Evolutionary conservation across 2,113 vertebrate genomes (phyloP).

Genomic region (Sinocyclocheilus anshuiensis): DNA sequence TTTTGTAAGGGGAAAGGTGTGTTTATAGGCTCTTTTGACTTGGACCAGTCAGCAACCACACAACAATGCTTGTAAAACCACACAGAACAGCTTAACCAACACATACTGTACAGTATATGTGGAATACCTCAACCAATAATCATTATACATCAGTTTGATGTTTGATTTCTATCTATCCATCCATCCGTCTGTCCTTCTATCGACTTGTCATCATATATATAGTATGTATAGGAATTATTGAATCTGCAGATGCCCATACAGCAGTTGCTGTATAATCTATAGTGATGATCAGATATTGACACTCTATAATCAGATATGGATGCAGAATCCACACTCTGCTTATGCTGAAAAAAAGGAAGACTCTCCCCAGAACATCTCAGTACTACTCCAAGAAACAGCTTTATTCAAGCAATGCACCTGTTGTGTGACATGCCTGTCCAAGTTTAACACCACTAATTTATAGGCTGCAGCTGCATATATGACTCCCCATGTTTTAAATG

Average conservation of each 20-base stretch:
- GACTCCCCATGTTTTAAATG: constrained; percentile 61
- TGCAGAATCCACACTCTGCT: not conserved
- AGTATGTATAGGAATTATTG: not conserved
- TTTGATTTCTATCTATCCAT: not conserved
- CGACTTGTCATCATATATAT: no score
- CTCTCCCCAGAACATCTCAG: not conserved
- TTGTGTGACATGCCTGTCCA: constrained; percentile 66
- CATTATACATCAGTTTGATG: no score
- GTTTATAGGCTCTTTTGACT: no score
- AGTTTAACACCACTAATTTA: constrained; percentile 73
- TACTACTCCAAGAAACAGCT: constrained; percentile 39
- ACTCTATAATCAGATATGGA: not conserved
- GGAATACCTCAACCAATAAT: no score
- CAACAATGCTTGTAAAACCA: no score
- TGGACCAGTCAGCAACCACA: no score
- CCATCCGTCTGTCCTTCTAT: no score
- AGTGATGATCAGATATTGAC: constrained; percentile 1
- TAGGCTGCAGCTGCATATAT: constrained; percentile 70
- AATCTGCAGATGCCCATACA: not conserved
- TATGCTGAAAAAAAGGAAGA: not conserved
- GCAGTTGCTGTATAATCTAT: not conserved
- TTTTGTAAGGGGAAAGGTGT: no score
- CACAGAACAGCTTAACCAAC: no score
- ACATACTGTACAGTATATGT: no score
- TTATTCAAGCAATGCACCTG: constrained; percentile 72